Percentiles rank a stretch among this genome's conserved stretches.
These are phyloP conservation scores for Scomberomorus guttatus DNA, from an alignment of 2,797 vertebrate species.

Conservation along the genomic window DNA sequence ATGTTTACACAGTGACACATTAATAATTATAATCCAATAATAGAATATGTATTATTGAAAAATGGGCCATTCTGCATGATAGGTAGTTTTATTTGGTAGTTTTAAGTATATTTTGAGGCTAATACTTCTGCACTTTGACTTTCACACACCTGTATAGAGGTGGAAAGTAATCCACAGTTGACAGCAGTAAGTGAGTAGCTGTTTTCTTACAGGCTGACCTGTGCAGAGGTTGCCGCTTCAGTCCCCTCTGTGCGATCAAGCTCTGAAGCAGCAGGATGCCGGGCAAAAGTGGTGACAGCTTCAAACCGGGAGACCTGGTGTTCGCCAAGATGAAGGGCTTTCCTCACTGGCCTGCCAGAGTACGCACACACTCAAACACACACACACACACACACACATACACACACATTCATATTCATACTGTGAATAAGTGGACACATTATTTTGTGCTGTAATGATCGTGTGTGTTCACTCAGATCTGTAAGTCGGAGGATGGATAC, in stretches of 20 bases:
- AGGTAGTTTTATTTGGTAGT: too few relatives aligned
- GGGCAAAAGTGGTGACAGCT: slow-evolving; percentile 21
- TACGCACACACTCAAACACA: slow-evolving; percentile 30
- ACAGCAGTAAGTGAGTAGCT: too few relatives aligned
- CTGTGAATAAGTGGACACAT: too few relatives aligned
- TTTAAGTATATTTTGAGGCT: too few relatives aligned
- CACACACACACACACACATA: slow-evolving; percentile 4
- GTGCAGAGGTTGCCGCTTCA: neutral
- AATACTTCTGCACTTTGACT: too few relatives aligned
- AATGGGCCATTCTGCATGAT: too few relatives aligned
- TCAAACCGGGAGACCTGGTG: slow-evolving; percentile 75
- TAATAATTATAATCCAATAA: too few relatives aligned
- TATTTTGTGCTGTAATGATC: neutral
- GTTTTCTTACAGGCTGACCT: neutral
- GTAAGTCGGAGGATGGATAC: slow-evolving; percentile 46
- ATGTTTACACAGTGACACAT: too few relatives aligned
- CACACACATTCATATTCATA: neutral
- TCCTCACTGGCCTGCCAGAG: slow-evolving; percentile 77
- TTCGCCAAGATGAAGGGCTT: slow-evolving; percentile 82
- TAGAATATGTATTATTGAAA: too few relatives aligned
- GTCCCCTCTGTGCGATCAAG: neutral
- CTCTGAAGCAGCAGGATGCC: slow-evolving; percentile 63
- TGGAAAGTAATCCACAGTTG: too few relatives aligned
- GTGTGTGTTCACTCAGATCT: slow-evolving; percentile 62
- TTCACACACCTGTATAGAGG: too few relatives aligned